These are phyloP conservation scores for Rhopilema esculentum DNA, from an alignment of 30 jellyfish, hydroid and myxozoan species.

Conservation along the genomic window DNA sequence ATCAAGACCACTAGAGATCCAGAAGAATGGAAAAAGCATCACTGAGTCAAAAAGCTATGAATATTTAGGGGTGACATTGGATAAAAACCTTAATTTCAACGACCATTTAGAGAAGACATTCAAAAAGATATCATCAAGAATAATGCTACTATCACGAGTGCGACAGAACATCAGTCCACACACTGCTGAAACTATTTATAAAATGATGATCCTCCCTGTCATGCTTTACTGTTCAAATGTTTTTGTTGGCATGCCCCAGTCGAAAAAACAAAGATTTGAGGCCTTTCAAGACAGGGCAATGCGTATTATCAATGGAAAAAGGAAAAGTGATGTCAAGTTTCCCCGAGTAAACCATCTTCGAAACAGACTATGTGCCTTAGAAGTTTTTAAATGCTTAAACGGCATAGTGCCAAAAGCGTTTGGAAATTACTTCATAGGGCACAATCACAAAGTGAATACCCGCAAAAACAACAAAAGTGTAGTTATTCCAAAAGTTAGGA, in stretches of 20 bases:
- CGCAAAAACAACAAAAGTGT: background rate
- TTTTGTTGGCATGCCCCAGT: constrained; percentile 41
- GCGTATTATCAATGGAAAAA: constrained; percentile 7
- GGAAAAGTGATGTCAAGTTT: background rate
- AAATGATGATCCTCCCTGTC: constrained; percentile 52
- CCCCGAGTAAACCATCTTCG: background rate
- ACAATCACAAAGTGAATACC: constrained; percentile 4
- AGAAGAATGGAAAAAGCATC: constrained; percentile 34
- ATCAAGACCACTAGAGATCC: constrained; percentile 33
- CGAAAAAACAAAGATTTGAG: constrained; percentile 36
- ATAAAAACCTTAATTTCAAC: constrained; percentile 13
- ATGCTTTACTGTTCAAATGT: constrained; percentile 37
- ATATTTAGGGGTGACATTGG: constrained; percentile 37
- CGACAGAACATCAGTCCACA: constrained; percentile 53
- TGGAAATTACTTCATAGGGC: constrained; percentile 14
- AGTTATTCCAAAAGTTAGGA: background rate
- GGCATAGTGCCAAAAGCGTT: constrained; percentile 45
- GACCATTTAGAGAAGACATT: constrained; percentile 40
- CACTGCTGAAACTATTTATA: constrained; percentile 41
- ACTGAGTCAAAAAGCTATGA: constrained; percentile 54
- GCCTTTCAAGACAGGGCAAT: constrained; percentile 4
- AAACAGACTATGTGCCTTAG: constrained; percentile 22
- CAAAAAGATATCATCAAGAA: constrained; percentile 23
- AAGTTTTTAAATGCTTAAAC: constrained; percentile 2
- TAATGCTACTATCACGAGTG: constrained; percentile 47